Evolutionary conservation across 1,140 invertebrate genomes (phyloP).

Genomic region (Drosophila lacertosa): DNA sequence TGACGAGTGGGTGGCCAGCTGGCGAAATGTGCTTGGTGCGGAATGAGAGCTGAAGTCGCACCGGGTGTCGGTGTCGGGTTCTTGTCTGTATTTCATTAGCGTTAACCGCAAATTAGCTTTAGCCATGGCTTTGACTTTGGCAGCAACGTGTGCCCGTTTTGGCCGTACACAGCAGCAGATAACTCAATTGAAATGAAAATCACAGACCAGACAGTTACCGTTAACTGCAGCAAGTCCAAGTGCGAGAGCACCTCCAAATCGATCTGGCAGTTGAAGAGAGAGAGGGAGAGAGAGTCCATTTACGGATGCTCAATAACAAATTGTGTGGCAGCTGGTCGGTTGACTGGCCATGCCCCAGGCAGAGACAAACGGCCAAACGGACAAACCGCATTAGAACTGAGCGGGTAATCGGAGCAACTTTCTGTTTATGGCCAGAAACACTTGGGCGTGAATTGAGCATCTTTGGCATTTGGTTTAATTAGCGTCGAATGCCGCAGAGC

Average conservation of each 20-base stretch:
- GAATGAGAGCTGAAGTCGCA: not conserved
- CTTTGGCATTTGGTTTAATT: conserved; percentile 80
- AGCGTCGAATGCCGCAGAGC: conserved; percentile 60
- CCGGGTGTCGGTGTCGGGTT: conserved; percentile 20
- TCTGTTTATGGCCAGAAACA: conserved; percentile 74
- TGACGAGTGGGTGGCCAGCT: conserved; percentile 70
- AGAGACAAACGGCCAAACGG: not conserved
- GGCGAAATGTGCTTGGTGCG: conserved; percentile 21
- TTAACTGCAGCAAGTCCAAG: conserved; percentile 40
- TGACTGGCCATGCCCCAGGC: conserved; percentile 55
- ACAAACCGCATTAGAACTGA: conserved; percentile 60
- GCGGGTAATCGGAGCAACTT: conserved; percentile 61
- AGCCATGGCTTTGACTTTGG: conserved; percentile 10
- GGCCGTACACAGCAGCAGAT: conserved; percentile 42
- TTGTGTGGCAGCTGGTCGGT: conserved; percentile 58
- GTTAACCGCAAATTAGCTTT: conserved; percentile 65
- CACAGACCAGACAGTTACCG: conserved; percentile 55
- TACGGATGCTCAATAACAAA: conserved; percentile 60
- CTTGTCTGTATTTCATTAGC: conserved; percentile 62
- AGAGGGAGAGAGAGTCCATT: conserved; percentile 42
- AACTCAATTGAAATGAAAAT: conserved; percentile 83
- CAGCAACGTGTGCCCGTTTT: conserved; percentile 35
- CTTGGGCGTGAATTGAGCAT: conserved; percentile 80
- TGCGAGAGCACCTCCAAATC: conserved; percentile 12
- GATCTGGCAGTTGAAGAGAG: conserved; percentile 7